A percentile compares a stretch with the other conserved stretches of the same genome.
Conservation (phyloP, 1,140 invertebrate species). For the Bombus impatiens region DNA sequence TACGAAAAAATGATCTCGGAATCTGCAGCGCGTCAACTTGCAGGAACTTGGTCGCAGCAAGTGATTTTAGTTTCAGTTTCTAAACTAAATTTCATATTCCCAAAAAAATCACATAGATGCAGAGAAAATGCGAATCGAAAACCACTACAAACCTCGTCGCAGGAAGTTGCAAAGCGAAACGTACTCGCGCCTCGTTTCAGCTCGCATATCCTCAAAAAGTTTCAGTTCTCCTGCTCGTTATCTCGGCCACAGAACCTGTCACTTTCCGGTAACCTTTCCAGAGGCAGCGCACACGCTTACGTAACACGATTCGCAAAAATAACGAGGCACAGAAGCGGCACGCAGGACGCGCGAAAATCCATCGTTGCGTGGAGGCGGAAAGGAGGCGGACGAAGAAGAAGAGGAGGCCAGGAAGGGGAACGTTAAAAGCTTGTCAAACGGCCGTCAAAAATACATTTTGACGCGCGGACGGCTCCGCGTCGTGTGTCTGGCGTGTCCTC, state of each 20-base stretch:
- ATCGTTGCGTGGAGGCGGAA: not conserved
- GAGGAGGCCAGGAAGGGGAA: not conserved
- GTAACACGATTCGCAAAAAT: slow-evolving; percentile 26
- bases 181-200: not conserved
- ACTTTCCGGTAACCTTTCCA: slow-evolving; percentile 29
- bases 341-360: slow-evolving; percentile 13
- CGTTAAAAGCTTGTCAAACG: slow-evolving; percentile 50
- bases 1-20: not conserved
- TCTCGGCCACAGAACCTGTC: not conserved
- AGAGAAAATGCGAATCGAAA: accelerated
- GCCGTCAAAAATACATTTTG: slow-evolving; percentile 42
- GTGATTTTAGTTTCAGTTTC: too few species aligned
- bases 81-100: not conserved
- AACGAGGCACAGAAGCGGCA: not conserved
- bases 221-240: not conserved
- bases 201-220: too few species aligned
- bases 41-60: not conserved
- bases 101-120: not conserved
- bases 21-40: not conserved
- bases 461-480: not conserved
- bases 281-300: slow-evolving; percentile 4
- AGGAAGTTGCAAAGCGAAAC: not conserved
- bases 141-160: not conserved
- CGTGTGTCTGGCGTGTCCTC: slow-evolving; percentile 6
- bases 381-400: not conserved